Percentiles rank a stretch among this genome's conserved stretches.
Evolutionary conservation across 2,888 invertebrate genomes (phyloP).

Genomic region (Phoenoteleia sp.): DNA sequence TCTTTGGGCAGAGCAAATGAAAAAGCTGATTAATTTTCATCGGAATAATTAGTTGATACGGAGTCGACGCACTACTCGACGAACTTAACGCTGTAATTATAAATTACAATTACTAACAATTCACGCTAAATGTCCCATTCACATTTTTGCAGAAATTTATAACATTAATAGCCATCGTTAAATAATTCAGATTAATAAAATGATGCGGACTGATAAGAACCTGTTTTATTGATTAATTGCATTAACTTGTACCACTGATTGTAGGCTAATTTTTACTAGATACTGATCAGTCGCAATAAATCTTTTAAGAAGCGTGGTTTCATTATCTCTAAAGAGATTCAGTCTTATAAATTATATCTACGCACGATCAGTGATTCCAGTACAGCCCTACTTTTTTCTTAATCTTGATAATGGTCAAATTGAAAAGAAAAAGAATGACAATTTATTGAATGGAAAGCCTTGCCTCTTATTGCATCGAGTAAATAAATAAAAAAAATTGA

Average conservation of each 20-base stretch:
- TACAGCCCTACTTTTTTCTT: not conserved
- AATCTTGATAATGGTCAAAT: not conserved
- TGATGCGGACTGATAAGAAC: too few species aligned
- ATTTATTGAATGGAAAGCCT: too few species aligned
- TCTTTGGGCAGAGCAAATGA: not conserved
- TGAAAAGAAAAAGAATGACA: not conserved
- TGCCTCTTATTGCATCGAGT: too few species aligned
- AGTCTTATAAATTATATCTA: not conserved
- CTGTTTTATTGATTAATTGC: too few species aligned
- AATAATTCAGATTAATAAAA: too few species aligned
- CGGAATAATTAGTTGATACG: slow-evolving; percentile 36
- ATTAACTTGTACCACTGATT: not conserved
- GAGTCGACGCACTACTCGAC: slow-evolving; percentile 3
- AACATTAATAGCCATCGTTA: too few species aligned
- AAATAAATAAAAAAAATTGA: too few species aligned
- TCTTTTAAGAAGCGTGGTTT: not conserved
- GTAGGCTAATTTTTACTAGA: too few species aligned
- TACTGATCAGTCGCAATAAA: not conserved
- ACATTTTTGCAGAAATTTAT: too few species aligned
- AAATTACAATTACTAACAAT: slow-evolving; percentile 28
- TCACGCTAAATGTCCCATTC: too few species aligned
- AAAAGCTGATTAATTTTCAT: slow-evolving; percentile 36
- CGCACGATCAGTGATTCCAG: not conserved
- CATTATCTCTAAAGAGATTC: not conserved
- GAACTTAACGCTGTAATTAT: slow-evolving; percentile 38